A percentile compares a stretch with the other conserved stretches of the same genome.
phyloP scores from a whole-genome alignment of 2,113 vertebrate species.

The Chaetorhynchus papuensis region DNA sequence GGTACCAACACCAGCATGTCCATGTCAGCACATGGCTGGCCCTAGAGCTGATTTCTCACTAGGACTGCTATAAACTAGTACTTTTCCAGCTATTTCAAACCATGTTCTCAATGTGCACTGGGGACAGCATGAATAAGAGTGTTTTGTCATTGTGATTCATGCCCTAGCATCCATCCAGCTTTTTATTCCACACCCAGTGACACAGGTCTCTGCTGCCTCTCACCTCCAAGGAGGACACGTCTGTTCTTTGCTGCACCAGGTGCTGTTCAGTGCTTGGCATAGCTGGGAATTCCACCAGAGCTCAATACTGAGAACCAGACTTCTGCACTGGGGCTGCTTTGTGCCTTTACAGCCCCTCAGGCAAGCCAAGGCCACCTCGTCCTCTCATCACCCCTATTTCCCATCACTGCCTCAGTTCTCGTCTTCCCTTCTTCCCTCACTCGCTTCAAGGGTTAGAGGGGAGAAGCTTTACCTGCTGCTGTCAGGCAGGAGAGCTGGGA shows the following conservation, averaged over 20 bases:
- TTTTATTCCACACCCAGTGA: background rate
- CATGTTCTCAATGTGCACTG: background rate
- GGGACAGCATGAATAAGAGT: background rate
- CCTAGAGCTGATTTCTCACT: background rate
- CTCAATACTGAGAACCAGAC: background rate
- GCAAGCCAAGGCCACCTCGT: background rate
- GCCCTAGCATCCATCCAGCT: background rate
- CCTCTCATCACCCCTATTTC: background rate
- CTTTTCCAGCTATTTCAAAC: background rate
- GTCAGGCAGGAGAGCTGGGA: background rate
- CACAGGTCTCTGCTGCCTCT: background rate
- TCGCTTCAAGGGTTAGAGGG: background rate
- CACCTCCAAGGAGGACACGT: rapidly evolving
- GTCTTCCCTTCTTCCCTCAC: background rate
- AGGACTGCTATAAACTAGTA: background rate
- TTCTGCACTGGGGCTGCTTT: background rate
- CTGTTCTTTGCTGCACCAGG: background rate
- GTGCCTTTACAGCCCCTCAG: background rate
- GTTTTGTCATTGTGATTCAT: background rate
- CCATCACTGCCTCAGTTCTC: background rate
- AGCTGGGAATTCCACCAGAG: background rate
- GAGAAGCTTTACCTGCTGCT: background rate
- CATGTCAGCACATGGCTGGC: rapidly evolving
- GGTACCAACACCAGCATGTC: rapidly evolving
- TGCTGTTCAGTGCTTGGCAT: background rate